phyloP scores from a whole-genome alignment of 2,888 invertebrate genomes.

The Omphaloscelis lunosa region DNA sequence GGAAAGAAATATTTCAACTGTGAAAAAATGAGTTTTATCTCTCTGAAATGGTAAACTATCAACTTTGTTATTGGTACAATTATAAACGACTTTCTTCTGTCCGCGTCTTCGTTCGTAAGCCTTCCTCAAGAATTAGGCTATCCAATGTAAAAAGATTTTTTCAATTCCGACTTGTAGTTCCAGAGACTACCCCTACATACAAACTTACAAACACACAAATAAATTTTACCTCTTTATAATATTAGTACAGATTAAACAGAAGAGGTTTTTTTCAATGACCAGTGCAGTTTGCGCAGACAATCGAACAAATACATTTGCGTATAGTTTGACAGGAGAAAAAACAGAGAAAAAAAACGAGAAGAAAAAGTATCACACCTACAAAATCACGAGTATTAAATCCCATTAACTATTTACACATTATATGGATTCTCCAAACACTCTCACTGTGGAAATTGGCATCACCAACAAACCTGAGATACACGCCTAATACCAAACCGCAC shows the following conservation, averaged over 20 bases:
- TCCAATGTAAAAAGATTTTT: too few relatives aligned
- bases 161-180: too few relatives aligned
- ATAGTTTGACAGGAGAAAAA: neutral
- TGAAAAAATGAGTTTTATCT: neutral
- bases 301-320: neutral
- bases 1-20: neutral
- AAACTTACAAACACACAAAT: too few relatives aligned
- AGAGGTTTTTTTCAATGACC: neutral
- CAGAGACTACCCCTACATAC: too few relatives aligned
- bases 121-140: too few relatives aligned
- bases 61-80: neutral
- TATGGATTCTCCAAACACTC: constrained; percentile 13
- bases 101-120: too few relatives aligned
- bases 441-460: constrained; percentile 31
- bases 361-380: neutral
- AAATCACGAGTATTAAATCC: neutral
- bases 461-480: constrained; percentile 1
- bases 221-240: too few relatives aligned
- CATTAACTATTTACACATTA: neutral
- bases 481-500: constrained; percentile 10
- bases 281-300: neutral
- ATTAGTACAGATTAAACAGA: too few relatives aligned
- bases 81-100: too few relatives aligned
- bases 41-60: neutral
- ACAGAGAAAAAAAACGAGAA: too few relatives aligned